Evolutionary conservation across 2,797 vertebrate species (phyloP), one percentile per base, ranked within the genome.

Genomic region (Dromococcyx pavoninus): DNA sequence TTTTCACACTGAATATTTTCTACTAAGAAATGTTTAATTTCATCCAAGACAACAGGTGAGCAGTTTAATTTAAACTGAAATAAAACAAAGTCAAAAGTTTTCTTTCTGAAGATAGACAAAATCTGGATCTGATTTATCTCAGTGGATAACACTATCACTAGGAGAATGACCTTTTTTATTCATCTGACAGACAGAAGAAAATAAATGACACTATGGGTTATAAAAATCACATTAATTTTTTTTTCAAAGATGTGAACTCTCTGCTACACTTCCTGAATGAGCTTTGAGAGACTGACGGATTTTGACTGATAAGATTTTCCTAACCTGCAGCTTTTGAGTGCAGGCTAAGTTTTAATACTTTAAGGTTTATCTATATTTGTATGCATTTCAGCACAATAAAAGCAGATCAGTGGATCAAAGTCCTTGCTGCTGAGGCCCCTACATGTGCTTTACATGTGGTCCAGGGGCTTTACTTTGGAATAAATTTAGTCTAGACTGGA

Each of bases 391-490:
- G 33, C 50, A 88, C 61, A 89, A 58, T 80, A 77, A 83, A 82
- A 86, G n/a, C 35, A 86, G 65, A 91, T 16, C 32, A 58, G 10
- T 19, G 57, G 78, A 93, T 88, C 72, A 89, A 92, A 95, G 33
- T 44, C n/a, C 13, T 67, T 64, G 25, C 7, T 90, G 46, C 22
- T 82, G 76, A 72, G 82, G 64, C 21, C 9, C 13, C 41, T 80
- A 44, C 69, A 69, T 83, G 57, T 96, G 91, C 17, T 65, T 23
- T 44, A 74, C 89, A 77, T 28, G 72, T 77, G 89, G 33, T 71
- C 17, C 30, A 54, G 24, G 46, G 54, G 4, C 12, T 88, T 91
- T 69, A 43, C 27, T 81, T 92, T 75, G 62, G 65, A 27, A 61
- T 84, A 87, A 93, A 91, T 88, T 73, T 86, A 90, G 56, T 76